phyloP scores from a whole-genome alignment of 1,140 invertebrate genomes.

The Drosophila jambulina region DNA sequence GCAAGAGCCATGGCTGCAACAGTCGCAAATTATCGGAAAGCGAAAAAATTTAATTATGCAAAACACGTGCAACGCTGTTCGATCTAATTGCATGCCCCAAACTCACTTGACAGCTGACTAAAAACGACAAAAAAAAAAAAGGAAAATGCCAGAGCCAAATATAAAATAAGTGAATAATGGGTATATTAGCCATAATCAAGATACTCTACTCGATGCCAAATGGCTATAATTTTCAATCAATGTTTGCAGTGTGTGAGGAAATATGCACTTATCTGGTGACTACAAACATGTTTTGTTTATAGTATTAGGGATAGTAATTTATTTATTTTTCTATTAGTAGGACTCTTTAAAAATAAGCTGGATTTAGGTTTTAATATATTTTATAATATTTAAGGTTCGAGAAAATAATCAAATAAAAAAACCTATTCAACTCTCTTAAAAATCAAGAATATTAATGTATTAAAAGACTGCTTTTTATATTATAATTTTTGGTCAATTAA shows the following conservation, averaged over 20 bases:
- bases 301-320: too few species aligned
- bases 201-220: slow-evolving; percentile 14
- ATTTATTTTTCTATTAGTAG: too few species aligned
- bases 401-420: background rate
- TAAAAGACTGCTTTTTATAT: too few species aligned
- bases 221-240: slow-evolving; percentile 21
- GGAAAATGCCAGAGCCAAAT: slow-evolving; percentile 9
- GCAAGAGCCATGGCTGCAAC: slow-evolving; percentile 34
- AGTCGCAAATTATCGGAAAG: slow-evolving; percentile 68
- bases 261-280: background rate
- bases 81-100: slow-evolving; percentile 74
- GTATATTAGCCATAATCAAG: slow-evolving; percentile 36
- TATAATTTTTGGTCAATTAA: too few species aligned
- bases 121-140: background rate
- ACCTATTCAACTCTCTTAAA: background rate
- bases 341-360: background rate
- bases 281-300: background rate
- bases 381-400: background rate
- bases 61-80: slow-evolving; percentile 73
- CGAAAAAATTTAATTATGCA: slow-evolving; percentile 78
- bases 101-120: slow-evolving; percentile 46
- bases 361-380: background rate
- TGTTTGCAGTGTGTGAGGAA: slow-evolving; percentile 20
- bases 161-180: slow-evolving; percentile 54
- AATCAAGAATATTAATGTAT: background rate